A percentile compares a stretch with the other conserved stretches of the same genome.
Conservation (phyloP, 2,113 vertebrate species). For the Sula dactylatra region DNA sequence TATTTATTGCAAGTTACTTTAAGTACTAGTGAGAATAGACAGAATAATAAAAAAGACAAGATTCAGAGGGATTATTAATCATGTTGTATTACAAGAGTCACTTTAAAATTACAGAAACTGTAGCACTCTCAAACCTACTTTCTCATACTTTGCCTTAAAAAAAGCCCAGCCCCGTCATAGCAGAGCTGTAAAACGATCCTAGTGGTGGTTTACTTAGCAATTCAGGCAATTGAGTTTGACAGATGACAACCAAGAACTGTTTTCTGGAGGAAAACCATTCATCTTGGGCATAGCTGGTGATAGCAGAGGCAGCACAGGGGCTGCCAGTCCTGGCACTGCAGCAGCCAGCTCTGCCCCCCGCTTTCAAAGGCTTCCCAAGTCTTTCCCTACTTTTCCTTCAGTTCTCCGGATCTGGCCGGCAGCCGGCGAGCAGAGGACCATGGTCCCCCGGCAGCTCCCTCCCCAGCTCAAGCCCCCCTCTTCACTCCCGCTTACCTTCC, state of each 20-base stretch:
- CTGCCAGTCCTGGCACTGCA: not conserved
- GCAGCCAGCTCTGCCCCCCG: not conserved
- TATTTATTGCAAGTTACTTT: not conserved
- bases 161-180: not conserved
- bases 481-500: conserved; percentile 48
- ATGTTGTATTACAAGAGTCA: not conserved
- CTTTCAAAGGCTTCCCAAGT: not conserved
- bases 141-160: not conserved
- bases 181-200: conserved; percentile 2
- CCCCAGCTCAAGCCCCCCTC: not conserved
- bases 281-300: not conserved
- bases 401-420: not conserved
- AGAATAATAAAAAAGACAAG: not conserved
- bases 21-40: not conserved
- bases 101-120: not conserved
- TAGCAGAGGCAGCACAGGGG: not conserved
- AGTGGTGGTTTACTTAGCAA: not conserved
- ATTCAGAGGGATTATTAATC: not conserved
- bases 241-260: not conserved
- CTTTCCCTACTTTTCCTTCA: not conserved
- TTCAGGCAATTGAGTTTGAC: not conserved
- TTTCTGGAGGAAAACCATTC: conserved; percentile 6
- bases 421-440: not conserved
- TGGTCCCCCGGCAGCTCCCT: not conserved
- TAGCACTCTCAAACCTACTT: not conserved